These are phyloP conservation scores for Gastrophysa polygoni DNA, from an alignment of 2,888 invertebrate genomes.

Conservation along the genomic window DNA sequence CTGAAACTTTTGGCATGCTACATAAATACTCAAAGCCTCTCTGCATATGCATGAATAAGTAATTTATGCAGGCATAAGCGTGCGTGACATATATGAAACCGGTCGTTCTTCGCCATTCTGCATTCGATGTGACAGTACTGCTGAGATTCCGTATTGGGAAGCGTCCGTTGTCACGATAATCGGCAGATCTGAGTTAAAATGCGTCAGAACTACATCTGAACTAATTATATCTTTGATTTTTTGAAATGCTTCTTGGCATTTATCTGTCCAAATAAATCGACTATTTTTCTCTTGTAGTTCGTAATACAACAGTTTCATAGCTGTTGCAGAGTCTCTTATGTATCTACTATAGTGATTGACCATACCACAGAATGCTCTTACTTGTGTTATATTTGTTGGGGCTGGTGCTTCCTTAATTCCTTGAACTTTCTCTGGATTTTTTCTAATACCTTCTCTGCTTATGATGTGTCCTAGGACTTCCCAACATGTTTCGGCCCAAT, in stretches of 20 bases:
- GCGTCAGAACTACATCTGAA: not conserved
- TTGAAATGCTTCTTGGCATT: slow-evolving; percentile 6
- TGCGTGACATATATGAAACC: not conserved
- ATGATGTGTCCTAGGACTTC: no score
- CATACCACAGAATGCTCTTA: not conserved
- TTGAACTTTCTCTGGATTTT: not conserved
- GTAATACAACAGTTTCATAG: not conserved
- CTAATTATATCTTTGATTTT: not conserved
- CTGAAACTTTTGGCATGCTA: not conserved
- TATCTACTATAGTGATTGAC: not conserved
- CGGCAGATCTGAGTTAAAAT: not conserved
- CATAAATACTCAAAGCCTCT: not conserved
- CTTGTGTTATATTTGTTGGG: not conserved
- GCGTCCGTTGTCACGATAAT: not conserved
- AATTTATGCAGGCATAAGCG: not conserved
- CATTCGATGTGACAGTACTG: slow-evolving; percentile 1
- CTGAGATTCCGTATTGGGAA: not conserved
- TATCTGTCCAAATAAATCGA: not conserved
- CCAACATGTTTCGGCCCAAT: no score
- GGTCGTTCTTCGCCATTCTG: not conserved
- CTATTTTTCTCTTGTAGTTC: slow-evolving; percentile 6
- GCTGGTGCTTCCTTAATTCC: not conserved
- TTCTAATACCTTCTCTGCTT: no score
- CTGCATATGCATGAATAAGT: not conserved
- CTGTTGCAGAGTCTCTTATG: not conserved